A percentile compares a stretch with the other conserved stretches of the same genome.
These are phyloP conservation scores for Telmatochromis sp. DNA, from an alignment of 2,113 vertebrate genomes.

Conservation along the genomic window DNA sequence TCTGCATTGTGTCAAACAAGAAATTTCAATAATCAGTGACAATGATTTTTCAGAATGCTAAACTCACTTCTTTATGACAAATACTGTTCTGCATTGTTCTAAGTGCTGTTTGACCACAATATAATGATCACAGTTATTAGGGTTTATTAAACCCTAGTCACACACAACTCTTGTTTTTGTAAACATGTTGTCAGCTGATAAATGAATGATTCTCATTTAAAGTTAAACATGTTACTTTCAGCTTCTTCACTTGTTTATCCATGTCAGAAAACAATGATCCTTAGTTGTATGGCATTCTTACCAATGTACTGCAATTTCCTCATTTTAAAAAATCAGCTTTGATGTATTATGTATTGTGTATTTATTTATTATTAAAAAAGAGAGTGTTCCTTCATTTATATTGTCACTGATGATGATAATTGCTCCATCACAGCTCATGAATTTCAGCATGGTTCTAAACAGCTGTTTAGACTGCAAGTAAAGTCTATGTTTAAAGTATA, in stretches of 20 bases:
- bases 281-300: not conserved
- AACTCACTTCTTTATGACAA: not conserved
- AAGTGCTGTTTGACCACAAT: not conserved
- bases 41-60: not conserved
- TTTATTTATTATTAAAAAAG: not conserved
- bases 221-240: not conserved
- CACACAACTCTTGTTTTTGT: not conserved
- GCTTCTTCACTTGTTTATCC: not conserved
- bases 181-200: not conserved
- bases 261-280: not conserved
- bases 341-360: not conserved
- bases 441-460: not conserved
- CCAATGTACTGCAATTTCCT: not conserved
- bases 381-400: not conserved
- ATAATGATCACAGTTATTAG: not conserved
- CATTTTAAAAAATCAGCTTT: not conserved
- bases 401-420: not conserved
- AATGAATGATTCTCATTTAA: not conserved
- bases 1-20: not conserved
- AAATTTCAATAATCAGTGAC: not conserved
- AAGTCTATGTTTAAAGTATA: not conserved
- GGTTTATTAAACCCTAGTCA: not conserved
- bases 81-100: not conserved
- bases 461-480: not conserved
- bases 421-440: not conserved